Evolutionary conservation across 2,888 invertebrate genomes (phyloP), one percentile per base, ranked within the genome.

Genomic region (Papilio demoleus): DNA sequence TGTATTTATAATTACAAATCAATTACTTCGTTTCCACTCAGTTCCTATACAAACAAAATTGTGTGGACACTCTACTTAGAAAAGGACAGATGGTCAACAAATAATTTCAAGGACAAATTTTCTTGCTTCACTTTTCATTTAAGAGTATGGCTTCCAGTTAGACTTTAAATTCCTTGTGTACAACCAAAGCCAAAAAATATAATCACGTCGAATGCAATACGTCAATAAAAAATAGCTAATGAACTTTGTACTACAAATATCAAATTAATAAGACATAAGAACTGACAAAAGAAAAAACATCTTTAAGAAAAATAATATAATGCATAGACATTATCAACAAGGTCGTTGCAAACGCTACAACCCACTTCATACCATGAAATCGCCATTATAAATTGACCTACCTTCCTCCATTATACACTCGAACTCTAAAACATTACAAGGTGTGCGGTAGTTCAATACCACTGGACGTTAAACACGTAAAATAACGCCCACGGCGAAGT

Each of bases 401-500:
- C 68, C 58, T 5, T 62, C 45, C 65, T 59, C 58, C 70, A 65
- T 70, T 63, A 56, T 67, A 31, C 50, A 22, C n/a, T 47, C 34
- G 24, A 5, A 38, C 11, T 31, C 62, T 12, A 5, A 60, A 56
- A 68, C 42, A 63, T 70, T 65, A 66, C 64, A 65, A 73, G 72
- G 72, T 74, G 66, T 71, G 67, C 60, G 68, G 75, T 71, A 75
- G 85, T 63, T 81, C 87, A 75, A 65, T 12, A 19, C 77, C 78
- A 81, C 70, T 85, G 83, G 88, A 75, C 72, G 63, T 62, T 62
- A 72, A 79, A 77, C 75, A 82, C 79, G 86, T 86, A 85, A 87
- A 88, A 80, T 85, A 77, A 81, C 83, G 82, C 78, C 79, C 80
- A 79, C 81, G 76, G 68, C 67, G 67, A 63, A 78, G 76, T 78